Evolutionary conservation across 2,888 invertebrate species (phyloP), one percentile per base, ranked within the genome.

Genomic region (Eurytoma californica): DNA sequence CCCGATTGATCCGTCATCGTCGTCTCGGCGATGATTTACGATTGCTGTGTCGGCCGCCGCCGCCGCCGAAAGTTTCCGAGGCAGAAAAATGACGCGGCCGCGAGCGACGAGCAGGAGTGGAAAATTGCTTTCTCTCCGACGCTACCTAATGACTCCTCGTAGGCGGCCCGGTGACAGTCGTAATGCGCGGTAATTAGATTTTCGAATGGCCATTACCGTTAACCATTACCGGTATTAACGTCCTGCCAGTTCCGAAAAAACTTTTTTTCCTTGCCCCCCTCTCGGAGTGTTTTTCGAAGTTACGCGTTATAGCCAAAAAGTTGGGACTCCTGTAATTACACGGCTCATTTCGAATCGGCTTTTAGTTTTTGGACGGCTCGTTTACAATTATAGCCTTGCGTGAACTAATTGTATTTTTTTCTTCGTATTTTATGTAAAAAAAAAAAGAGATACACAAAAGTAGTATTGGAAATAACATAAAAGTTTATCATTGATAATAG

Each of bases 151-250:
- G 80, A 77, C 66, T 53, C 60, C 68, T 77, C 55, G 60, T 63
- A 72, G 79, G 61, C 47, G 67, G 55, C 66, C 39, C 39, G 20
- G 24, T 30, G 30, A n/a, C 14, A 65, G 49, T 20, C 18, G 68
- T 81, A 77, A 77, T 80, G 73, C 70, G 18, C 57, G 77, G 60
- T 77, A 77, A 81, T 81, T 81, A 81, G 67, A 67, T 80, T 80
- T 70, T 74, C 61, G 66, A 80, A 70, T 28, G 67, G 58, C 69
- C 24, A 60, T 80, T 73, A 69, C 77, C 69, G 53, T 73, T 77
- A 73, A 47, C 53, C 51, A 66, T 55, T 24, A 24, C 24, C 61
- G 72, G 75, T 57, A 79, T 81, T 72, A 65, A 53, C 49, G 66
- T 49, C 57, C 28, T 28, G 3, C n/a, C 53, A 39, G 18, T 53